Percentiles rank a stretch among this genome's conserved stretches.
Conservation (phyloP, 2,888 invertebrate genomes). For the Chloroclysta siterata region DNA sequence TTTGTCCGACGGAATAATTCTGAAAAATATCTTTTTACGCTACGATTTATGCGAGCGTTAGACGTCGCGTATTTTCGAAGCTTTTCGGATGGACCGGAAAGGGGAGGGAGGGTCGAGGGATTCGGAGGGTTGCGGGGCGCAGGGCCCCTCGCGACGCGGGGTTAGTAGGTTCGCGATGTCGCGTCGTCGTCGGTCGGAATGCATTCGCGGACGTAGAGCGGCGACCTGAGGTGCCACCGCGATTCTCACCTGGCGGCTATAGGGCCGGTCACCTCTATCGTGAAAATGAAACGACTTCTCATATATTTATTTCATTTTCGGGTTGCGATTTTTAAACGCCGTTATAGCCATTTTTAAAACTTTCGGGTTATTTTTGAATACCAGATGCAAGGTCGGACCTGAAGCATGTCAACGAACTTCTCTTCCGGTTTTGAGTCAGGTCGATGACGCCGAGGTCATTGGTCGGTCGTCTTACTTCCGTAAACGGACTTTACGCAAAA, state of each 20-base stretch:
- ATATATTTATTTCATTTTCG: conserved; percentile 44
- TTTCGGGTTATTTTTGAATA: conserved; percentile 63
- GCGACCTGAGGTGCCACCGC: conserved; percentile 82
- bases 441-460: conserved; percentile 78
- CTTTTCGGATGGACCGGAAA: conserved; percentile 80
- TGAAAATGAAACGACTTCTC: conserved; percentile 53
- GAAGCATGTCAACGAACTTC: conserved; percentile 81
- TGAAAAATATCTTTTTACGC: conserved; percentile 54
- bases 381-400: conserved; percentile 78
- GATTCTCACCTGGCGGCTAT: conserved; percentile 70
- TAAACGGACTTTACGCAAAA: conserved; percentile 33
- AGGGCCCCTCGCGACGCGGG: conserved; percentile 81
- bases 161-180: conserved; percentile 85
- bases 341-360: conserved; percentile 45
- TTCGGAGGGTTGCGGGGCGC: conserved; percentile 81
- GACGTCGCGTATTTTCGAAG: conserved; percentile 80
- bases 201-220: conserved; percentile 84
- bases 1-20: conserved; percentile 48
- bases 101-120: conserved; percentile 72
- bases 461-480: conserved; percentile 50
- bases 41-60: conserved; percentile 71
- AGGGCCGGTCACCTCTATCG: conserved; percentile 70
- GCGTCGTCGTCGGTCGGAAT: conserved; percentile 83
- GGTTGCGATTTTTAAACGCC: conserved; percentile 41
- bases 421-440: conserved; percentile 76